Conservation (phyloP, 2,113 vertebrate genomes). For the Nyctereutes procyonoides region DNA sequence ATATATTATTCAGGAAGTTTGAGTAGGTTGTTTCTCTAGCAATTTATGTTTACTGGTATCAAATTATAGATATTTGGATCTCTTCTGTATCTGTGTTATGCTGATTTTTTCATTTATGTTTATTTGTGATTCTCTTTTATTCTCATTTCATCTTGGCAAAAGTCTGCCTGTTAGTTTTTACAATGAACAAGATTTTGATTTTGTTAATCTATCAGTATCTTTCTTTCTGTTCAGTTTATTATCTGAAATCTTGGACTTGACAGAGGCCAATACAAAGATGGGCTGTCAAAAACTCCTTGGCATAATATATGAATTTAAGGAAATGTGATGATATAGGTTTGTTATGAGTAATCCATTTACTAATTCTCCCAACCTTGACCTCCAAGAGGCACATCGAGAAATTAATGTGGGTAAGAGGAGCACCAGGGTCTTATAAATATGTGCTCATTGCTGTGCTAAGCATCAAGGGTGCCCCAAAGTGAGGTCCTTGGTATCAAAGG, state of each 20-base stretch:
- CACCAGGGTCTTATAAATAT: not conserved
- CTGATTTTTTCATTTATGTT: not conserved
- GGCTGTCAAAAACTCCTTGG: not conserved
- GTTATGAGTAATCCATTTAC: not conserved
- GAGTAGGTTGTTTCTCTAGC: not conserved
- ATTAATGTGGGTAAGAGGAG: not conserved
- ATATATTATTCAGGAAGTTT: not conserved
- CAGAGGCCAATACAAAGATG: not conserved
- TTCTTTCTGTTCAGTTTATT: not conserved
- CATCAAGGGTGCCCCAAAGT: not conserved
- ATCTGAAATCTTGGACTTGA: not conserved
- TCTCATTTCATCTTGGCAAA: not conserved
- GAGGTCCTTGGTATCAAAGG: not conserved
- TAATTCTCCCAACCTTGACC: not conserved
- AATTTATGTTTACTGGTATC: not conserved
- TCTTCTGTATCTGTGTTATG: not conserved
- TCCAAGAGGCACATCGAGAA: not conserved
- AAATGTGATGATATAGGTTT: not conserved
- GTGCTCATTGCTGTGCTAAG: not conserved
- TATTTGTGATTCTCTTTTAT: not conserved
- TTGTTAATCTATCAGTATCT: not conserved
- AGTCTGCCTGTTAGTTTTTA: not conserved
- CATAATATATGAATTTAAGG: not conserved
- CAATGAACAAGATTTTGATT: not conserved
- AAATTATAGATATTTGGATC: not conserved